Base-by-base conservation (phyloP, 2,113 vertebrate genomes). In the Charadrius vociferus region DNA sequence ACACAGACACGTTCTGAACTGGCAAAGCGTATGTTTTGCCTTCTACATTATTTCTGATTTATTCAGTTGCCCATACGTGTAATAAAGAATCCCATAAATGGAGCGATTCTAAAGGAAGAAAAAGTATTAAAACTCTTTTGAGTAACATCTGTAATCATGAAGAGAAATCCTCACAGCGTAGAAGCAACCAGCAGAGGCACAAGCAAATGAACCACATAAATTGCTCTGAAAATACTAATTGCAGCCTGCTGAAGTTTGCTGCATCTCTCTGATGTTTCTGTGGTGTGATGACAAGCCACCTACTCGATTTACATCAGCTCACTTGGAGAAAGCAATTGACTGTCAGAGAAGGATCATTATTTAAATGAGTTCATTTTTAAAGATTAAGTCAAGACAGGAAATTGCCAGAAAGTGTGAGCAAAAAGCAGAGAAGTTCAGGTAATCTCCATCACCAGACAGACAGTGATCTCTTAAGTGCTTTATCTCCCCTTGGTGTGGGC, bases 301-400 rank as follows among this genome's bases (percentile, higher is more conserved):
- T 86, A 90, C 86, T 67, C 58, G 3, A 95, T 91, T 95, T 95
- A 68, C 55, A 92, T 95, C 86, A 86, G 56, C 66, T 94, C 79
- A 78, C 82, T 83, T 95, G 8, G 59, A 94, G 65, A 97, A 95
- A 88, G 86, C 73, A 92, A 93, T 88, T 80, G 83, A 90, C 88
- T 92, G 80, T 68, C 85, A 89, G 86, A 79, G 72, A 88, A 92
- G 23, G 52, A 91, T 95, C 90, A 83, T 97, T 97, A 97, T 96
- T 95, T 95, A 93, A 96, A 95, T 95, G 9, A 95, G 49, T 67
- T 86, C 43, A 94, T 92, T 92, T 86, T 29, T 43, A 74, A 96
- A 96, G 77, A 91, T 96, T 94, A 92, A 94, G 86, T 81, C 68
- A 95, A 95, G 88, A 81, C 72, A 88, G 77, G 59, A 96, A 94